Percentiles rank a stretch among this genome's conserved stretches.
Evolutionary conservation across 2,888 invertebrate genomes (phyloP).

Genomic region (Meta bourneti): DNA sequence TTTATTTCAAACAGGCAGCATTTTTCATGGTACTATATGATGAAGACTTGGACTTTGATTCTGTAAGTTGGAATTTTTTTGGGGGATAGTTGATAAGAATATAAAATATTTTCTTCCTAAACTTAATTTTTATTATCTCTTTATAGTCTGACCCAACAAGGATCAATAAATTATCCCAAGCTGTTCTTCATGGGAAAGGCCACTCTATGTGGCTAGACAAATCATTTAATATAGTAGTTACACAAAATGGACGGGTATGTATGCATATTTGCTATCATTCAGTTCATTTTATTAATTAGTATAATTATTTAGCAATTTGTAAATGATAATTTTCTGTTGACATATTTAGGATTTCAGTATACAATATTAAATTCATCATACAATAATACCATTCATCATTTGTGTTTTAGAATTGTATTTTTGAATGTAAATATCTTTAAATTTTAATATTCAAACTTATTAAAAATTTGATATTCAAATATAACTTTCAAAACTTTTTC

Average conservation of each 20-base stretch:
- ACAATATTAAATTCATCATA: background rate
- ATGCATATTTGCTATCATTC: background rate
- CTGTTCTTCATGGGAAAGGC: conserved; percentile 95
- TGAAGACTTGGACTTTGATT: conserved; percentile 91
- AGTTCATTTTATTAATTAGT: background rate
- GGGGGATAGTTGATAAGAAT: background rate
- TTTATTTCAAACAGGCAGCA: conserved; percentile 85
- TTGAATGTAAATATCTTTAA: too few relatives aligned
- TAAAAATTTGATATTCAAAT: too few relatives aligned
- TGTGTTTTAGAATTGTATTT: too few relatives aligned
- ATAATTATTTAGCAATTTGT: background rate
- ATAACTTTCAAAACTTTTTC: too few relatives aligned
- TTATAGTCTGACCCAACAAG: conserved; percentile 85
- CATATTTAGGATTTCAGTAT: background rate
- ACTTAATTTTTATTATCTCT: background rate
- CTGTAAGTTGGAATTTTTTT: conserved; percentile 81
- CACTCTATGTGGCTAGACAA: conserved; percentile 99
- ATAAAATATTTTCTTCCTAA: conserved; percentile 4
- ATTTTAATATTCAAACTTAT: too few relatives aligned
- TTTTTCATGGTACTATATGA: conserved; percentile 96
- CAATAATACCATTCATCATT: background rate
- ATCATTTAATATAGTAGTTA: conserved; percentile 97
- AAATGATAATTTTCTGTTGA: background rate
- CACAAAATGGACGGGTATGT: conserved; percentile 92
- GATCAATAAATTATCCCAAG: conserved; percentile 91